These are phyloP conservation scores for Drosophila eohydei DNA, from an alignment of 2,888 invertebrate species.

Conservation along the genomic window DNA sequence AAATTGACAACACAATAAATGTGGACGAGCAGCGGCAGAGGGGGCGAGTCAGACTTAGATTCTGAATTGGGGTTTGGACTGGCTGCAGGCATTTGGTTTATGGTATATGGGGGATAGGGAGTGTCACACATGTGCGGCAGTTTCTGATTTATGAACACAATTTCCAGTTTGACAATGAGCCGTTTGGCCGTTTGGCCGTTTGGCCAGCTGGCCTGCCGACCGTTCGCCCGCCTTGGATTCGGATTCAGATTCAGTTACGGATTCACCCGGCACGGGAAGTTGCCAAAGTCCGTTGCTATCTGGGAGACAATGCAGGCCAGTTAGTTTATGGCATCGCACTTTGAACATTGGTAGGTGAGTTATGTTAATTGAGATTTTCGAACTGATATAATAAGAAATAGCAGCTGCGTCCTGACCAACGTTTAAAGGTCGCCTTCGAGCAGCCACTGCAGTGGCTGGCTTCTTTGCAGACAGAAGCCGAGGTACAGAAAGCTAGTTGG, in stretches of 20 bases:
- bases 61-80: slow-evolving; percentile 1
- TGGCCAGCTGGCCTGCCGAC: background rate
- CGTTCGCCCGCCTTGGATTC: slow-evolving; percentile 8
- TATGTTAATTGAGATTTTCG: slow-evolving; percentile 73
- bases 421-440: slow-evolving; percentile 18
- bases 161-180: slow-evolving; percentile 76
- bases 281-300: slow-evolving; percentile 39
- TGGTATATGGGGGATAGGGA: slow-evolving; percentile 18
- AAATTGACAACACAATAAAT: slow-evolving; percentile 77
- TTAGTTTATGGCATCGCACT: slow-evolving; percentile 62
- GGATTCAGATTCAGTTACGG: slow-evolving; percentile 27
- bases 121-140: slow-evolving; percentile 76
- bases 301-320: slow-evolving; percentile 52
- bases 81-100: slow-evolving; percentile 36
- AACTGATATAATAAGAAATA: slow-evolving; percentile 57
- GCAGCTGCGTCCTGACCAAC: slow-evolving; percentile 35
- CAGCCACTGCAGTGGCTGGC: slow-evolving; percentile 27
- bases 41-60: background rate
- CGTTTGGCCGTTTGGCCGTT: slow-evolving; percentile 25
- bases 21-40: slow-evolving; percentile 12
- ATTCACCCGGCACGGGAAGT: slow-evolving; percentile 23
- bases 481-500: background rate
- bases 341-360: slow-evolving; percentile 63
- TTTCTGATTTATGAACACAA: slow-evolving; percentile 79
- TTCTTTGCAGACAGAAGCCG: slow-evolving; percentile 12